Evolutionary conservation across 2,113 vertebrate genomes (phyloP), one percentile per base, ranked within the genome.

Genomic region (Sceloporus undulatus): DNA sequence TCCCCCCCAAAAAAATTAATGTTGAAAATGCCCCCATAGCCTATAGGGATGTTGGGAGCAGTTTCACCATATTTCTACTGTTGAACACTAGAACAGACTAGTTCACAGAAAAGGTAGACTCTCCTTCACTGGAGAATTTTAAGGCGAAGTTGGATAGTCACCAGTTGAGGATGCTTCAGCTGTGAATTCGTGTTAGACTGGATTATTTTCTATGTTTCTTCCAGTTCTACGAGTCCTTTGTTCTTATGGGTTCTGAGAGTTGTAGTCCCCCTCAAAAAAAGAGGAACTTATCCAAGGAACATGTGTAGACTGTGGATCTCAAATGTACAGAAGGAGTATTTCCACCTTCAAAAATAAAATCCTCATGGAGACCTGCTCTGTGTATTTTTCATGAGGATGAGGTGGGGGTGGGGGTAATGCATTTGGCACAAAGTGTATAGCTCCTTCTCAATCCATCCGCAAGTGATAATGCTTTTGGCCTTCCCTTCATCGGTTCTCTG

Each of bases 391-490:
- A 25, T 29, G 59, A 6, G 13, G 73, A 59, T 19, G 84, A 48
- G 48, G 48, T 48, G 48, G 5, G 48, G 5, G 48, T 48, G 48
- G 48, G 5, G 13, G n/a, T 71, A 1, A 0, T 29, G n/a, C 54
- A 80, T 8, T 29, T 66, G 70, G 29, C 56, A 89, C 74, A 62
- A 1, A 62, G 29, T n/a, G 87, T 66, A 62, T 3, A 48, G 3
- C 73, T 21, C 82, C 54, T 91, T 86, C 87, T 52, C 81, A 85
- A 89, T 85, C 23, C 23, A n/a, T 80, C 81, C 74, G 42, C 91
- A 89, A 88, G 87, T 91, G 94, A 96, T 85, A 94, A 97, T 96
- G 96, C 95, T 96, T 97, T 96, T 95, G 95, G 40, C 97, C 95
- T 95, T 93, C 75, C 42, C 52, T 52, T 73, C 84, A 75, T 92